Base-by-base conservation (phyloP, 2,888 invertebrate species). In the Teinopalpus imperialis region DNA sequence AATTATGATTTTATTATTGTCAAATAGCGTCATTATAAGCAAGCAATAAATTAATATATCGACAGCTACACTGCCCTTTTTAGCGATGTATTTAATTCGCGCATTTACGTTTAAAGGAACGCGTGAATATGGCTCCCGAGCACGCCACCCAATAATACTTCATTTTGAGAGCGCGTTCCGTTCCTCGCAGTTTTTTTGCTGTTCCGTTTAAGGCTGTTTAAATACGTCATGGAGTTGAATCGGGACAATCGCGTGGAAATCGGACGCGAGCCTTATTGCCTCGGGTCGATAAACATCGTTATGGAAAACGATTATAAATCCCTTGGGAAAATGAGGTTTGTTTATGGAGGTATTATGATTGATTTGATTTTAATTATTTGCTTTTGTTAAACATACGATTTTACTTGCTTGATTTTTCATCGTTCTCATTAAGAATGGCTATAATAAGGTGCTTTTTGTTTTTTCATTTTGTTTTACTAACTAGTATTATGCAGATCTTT, bases 181-280 rank as follows among this genome's bases (percentile, higher is more conserved):
- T 47, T 47, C 14, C 34, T 1, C 29, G 21, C 6, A 18, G 13
- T 29, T 29, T 35, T 43, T 40, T 40, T 43, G 21, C 23, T 23
- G 30, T 37, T 42, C 18, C 31, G 8, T 37, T 54, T 56, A 53
- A 49, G 24, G 34, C 51, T 37, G 21, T 53, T 62, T 57, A 56
- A 63, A 60, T 57, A 55, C 52, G 57, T 54, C 57, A 57, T 57
- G 63, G 55, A 50, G 45, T 49, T 61, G 60, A 51, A 39, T 40
- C 49, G 47, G 53, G 60, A 79, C 75, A 78, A 78, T 78, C 61
- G 71, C 53, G 56, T 61, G 66, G 71, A 68, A 69, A 69, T 59
- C 63, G 61, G 59, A 56, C 53, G 60, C 59, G 56, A 56, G 61
- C 63, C 57, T 71, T 66, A 67, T 67, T 61, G 64, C 62, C 53